Base-by-base conservation (phyloP, 1,140 invertebrate genomes). In the Oppia nitens region DNA sequence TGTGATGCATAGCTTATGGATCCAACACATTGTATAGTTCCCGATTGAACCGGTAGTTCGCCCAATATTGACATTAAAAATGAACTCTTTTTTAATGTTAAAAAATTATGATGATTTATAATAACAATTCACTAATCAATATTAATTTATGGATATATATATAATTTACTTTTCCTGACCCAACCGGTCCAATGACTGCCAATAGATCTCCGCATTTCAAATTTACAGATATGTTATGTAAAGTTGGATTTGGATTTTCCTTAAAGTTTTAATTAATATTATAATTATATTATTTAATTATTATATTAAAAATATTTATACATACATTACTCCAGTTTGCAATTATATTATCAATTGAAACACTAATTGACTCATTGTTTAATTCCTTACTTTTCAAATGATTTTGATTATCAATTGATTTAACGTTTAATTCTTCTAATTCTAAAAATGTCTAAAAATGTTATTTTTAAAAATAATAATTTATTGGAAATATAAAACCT, bases 121-220 rank as follows among this genome's bases (percentile, higher is more conserved):
- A n/a, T n/a, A n/a, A n/a, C n/a, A n/a, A n/a, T n/a, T n/a, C n/a
- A n/a, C n/a, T n/a, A n/a, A n/a, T n/a, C n/a, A n/a, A n/a, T n/a
- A n/a, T n/a, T n/a, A n/a, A n/a, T n/a, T n/a, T n/a, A n/a, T n/a
- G n/a, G n/a, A n/a, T n/a, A n/a, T n/a, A n/a, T n/a, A n/a, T n/a
- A n/a, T n/a, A n/a, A n/a, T 23, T 9, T 54, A 25, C 53, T 47
- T 65, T 65, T 27, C 63, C 63, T 21, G 53, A 78, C 1, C 84
- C 85, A 23, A 88, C 84, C 2, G 80, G 75, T 11, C 86, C 86
- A 53, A 87, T 81, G 0, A 89, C 73, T 0, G 81, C 82, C 57
- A 83, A 78, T 0, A 89, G 68, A 53, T 72, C 65, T 9, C 70
- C 68, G 14, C 64, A 49, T 55, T 64, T 63, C 3, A 59, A 45